These are phyloP conservation scores for Chionodraco myersi DNA, from an alignment of 2,113 vertebrate species.

Conservation along the genomic window DNA sequence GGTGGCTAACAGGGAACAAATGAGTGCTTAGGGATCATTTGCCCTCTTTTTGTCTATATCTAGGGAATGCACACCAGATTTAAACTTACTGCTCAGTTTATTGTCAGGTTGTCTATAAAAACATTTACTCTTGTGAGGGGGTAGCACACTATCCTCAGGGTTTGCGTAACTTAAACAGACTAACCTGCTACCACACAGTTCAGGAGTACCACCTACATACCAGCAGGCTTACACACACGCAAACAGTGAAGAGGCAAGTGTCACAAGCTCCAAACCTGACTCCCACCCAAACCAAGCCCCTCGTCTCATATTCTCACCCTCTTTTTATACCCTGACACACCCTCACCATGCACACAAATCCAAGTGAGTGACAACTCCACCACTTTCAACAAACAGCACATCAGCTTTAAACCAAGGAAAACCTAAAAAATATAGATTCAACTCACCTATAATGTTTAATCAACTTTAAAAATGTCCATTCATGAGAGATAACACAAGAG, in stretches of 20 bases:
- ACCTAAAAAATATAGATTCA: slow-evolving; percentile 31
- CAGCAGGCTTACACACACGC: slow-evolving; percentile 47
- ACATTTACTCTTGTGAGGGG: slow-evolving; percentile 48
- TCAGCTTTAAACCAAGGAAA: slow-evolving; percentile 32
- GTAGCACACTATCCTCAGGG: slow-evolving; percentile 44
- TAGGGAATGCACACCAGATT: slow-evolving; percentile 2
- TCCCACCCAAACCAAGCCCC: slow-evolving; percentile 31
- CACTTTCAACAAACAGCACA: slow-evolving; percentile 63
- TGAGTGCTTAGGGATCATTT: slow-evolving; percentile 40
- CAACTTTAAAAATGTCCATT: slow-evolving; percentile 58
- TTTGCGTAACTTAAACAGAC: slow-evolving; percentile 48
- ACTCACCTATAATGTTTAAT: slow-evolving; percentile 45
- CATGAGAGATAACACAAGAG: slow-evolving; percentile 52
- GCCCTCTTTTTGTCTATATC: slow-evolving; percentile 38
- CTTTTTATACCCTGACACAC: slow-evolving; percentile 38
- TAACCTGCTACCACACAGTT: slow-evolving; percentile 72
- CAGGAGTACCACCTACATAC: slow-evolving; percentile 73
- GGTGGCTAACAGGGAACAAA: slow-evolving; percentile 48
- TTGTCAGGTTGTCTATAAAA: slow-evolving; percentile 35
- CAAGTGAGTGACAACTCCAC: slow-evolving; percentile 45
- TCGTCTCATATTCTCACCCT: slow-evolving; percentile 38
- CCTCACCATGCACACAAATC: slow-evolving; percentile 29
- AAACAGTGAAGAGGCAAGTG: slow-evolving; percentile 59
- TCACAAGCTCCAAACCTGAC: slow-evolving; percentile 52
- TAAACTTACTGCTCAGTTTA: not conserved